A percentile compares a stretch with the other conserved stretches of the same genome.
phyloP scores from a whole-genome alignment of 2,797 vertebrate species.

The Cetoscarus ocellatus region DNA sequence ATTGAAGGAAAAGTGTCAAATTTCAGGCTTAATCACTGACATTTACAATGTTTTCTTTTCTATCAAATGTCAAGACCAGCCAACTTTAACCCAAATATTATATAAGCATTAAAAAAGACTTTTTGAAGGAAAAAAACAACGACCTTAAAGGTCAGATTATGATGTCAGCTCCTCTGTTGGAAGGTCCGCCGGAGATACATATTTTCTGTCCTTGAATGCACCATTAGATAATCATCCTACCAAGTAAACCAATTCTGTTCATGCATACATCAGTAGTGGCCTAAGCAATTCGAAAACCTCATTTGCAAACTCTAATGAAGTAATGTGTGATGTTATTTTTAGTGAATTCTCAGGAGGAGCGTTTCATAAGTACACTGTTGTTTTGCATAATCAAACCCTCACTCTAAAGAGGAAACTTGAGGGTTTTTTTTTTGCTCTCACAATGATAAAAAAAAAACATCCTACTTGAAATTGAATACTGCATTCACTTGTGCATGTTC shows the following conservation, averaged over 20 bases:
- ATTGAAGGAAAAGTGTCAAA: no score
- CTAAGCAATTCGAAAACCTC: not conserved
- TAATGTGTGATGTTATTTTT: not conserved
- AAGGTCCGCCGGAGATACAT: not conserved
- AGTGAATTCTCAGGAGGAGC: not conserved
- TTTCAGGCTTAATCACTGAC: no score
- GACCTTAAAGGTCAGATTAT: not conserved
- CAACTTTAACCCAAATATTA: no score
- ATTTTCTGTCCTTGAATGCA: not conserved
- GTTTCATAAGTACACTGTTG: not conserved
- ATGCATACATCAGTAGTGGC: not conserved
- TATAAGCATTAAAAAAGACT: no score
- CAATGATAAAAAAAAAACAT: not conserved
- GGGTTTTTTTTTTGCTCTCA: not conserved
- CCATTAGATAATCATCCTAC: not conserved
- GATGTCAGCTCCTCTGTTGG: not conserved
- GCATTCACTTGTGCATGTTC: no score
- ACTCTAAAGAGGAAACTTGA: not conserved
- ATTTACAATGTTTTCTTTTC: no score
- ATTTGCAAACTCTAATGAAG: conserved; percentile 15
- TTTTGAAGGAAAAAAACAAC: not conserved
- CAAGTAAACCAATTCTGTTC: not conserved
- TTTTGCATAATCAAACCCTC: conserved; percentile 18
- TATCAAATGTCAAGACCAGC: no score
- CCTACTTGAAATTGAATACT: no score